A percentile compares a stretch with the other conserved stretches of the same genome.
These are phyloP conservation scores for Neosilurus hyrtlii DNA, from an alignment of 2,797 vertebrate genomes.

Conservation along the genomic window DNA sequence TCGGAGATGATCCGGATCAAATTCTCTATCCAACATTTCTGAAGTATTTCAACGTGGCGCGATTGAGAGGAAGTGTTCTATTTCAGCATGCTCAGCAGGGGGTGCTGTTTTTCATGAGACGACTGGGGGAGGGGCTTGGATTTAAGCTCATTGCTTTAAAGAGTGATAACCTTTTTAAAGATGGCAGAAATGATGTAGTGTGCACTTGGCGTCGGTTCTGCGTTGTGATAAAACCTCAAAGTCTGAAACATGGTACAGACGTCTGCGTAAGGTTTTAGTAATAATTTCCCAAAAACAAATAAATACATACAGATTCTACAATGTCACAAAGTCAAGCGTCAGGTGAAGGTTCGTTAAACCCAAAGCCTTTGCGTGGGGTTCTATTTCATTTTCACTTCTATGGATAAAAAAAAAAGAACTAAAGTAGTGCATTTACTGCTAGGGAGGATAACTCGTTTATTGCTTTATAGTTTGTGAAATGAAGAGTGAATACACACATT, in stretches of 20 bases:
- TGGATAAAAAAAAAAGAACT: slow-evolving; percentile 44
- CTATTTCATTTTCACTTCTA: not conserved
- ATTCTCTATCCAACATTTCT: no score
- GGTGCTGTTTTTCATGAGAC: no score
- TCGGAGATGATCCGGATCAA: no score
- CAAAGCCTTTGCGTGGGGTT: not conserved
- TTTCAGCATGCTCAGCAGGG: no score
- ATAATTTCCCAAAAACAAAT: not conserved
- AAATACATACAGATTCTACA: not conserved
- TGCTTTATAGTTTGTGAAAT: slow-evolving; percentile 27
- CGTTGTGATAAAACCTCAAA: not conserved
- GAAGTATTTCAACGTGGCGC: no score
- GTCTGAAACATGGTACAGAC: not conserved
- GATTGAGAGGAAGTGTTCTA: no score
- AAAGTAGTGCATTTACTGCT: slow-evolving; percentile 74
- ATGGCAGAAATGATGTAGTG: not conserved
- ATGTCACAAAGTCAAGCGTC: not conserved
- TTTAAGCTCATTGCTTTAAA: not conserved
- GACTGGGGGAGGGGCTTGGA: not conserved
- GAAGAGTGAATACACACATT: slow-evolving; percentile 38
- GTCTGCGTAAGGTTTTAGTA: not conserved
- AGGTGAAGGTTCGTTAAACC: not conserved
- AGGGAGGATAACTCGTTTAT: slow-evolving; percentile 41
- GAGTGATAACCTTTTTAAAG: not conserved
- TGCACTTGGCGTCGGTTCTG: not conserved